Percentiles rank a stretch among this genome's conserved stretches.
Evolutionary conservation across 1,140 invertebrate genomes (phyloP).

Genomic region (Hyles euphorbiae): DNA sequence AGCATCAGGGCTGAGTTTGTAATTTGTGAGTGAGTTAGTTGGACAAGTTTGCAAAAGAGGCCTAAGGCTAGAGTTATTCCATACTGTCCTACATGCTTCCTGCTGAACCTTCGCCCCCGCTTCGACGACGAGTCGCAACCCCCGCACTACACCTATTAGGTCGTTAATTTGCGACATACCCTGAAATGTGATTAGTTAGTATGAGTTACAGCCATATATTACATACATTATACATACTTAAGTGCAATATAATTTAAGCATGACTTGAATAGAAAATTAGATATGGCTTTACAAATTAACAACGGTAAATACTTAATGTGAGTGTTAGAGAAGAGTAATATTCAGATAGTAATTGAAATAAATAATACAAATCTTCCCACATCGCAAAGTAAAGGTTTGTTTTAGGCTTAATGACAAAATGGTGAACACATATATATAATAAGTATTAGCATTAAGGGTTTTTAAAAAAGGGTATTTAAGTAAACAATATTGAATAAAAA

Average conservation of each 20-base stretch:
- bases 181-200: slow-evolving; percentile 43
- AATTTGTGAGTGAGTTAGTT: slow-evolving; percentile 45
- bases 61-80: slow-evolving; percentile 80
- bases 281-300: neutral
- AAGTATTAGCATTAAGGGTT: too few relatives aligned
- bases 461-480: too few relatives aligned
- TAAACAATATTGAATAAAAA: too few relatives aligned
- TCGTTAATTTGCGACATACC: slow-evolving; percentile 79
- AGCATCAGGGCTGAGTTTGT: slow-evolving; percentile 39
- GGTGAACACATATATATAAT: too few relatives aligned
- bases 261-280: neutral
- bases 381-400: too few relatives aligned
- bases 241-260: neutral
- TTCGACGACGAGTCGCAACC: slow-evolving; percentile 77
- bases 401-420: too few relatives aligned
- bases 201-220: slow-evolving; percentile 5
- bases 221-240: neutral
- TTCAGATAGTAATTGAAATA: neutral
- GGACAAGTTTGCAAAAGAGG: slow-evolving; percentile 64
- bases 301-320: neutral
- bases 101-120: slow-evolving; percentile 77
- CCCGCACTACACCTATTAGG: slow-evolving; percentile 77
- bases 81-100: slow-evolving; percentile 74
- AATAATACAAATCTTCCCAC: neutral
- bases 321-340: neutral